phyloP scores from a whole-genome alignment of 2,113 vertebrate genomes.

The Gymnocephalus cernua region DNA sequence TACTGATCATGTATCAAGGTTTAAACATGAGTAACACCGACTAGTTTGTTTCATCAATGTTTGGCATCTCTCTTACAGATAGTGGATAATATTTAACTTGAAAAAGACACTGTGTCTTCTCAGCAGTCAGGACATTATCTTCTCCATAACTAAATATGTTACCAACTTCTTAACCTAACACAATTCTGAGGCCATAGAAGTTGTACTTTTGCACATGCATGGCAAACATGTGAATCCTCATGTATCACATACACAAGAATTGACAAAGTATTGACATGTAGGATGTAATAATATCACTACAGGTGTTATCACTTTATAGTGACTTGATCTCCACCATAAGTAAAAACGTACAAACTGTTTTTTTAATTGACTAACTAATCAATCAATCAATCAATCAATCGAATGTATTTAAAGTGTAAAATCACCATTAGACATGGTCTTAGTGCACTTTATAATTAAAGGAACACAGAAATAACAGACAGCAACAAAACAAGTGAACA shows the following conservation, averaged over 20 bases:
- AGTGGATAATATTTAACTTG: constrained; percentile 61
- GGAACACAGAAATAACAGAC: too few species aligned
- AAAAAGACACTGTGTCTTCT: constrained; percentile 1
- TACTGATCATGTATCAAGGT: constrained; percentile 45
- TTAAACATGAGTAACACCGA: constrained; percentile 14
- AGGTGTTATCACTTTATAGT: background rate
- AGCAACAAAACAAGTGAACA: too few species aligned
- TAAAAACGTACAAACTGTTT: background rate
- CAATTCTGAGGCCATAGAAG: background rate
- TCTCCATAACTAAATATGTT: constrained; percentile 23
- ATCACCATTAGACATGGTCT: too few species aligned
- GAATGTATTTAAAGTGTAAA: too few species aligned
- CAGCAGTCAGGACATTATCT: background rate
- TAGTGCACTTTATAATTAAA: too few species aligned
- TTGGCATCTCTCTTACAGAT: constrained; percentile 19
- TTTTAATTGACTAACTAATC: background rate
- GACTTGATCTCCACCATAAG: background rate
- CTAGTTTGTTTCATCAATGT: constrained; percentile 45
- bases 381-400: too few species aligned
- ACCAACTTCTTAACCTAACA: background rate
- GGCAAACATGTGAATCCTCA: background rate
- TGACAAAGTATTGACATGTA: background rate
- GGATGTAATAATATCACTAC: background rate
- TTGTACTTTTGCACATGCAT: background rate
- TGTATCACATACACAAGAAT: background rate